Evolutionary conservation across 2,888 invertebrate genomes (phyloP), one percentile per base, ranked within the genome.

Genomic region (Lithophane ornitopus): DNA sequence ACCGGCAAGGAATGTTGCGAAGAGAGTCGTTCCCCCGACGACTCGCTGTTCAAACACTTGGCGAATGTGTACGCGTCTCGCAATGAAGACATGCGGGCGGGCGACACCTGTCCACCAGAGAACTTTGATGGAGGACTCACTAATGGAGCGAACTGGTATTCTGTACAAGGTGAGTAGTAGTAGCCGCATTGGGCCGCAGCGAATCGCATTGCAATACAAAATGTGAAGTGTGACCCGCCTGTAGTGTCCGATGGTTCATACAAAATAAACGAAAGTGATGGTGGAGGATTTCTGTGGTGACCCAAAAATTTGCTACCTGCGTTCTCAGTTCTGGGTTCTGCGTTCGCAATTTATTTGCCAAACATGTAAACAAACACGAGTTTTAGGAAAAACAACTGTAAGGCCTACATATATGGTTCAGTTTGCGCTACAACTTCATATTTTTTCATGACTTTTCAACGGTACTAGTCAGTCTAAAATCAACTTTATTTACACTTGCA

Each of bases 121-220:
- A 95, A 97, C 85, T 99, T 99, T 90, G 91, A 95, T 3, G 97
- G 97, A 52, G 99, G 99, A 46, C 97, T 99, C 84, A 99, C 98
- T 7, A 99, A 99, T 91, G 99, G 99, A 16, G 99, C 99, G 8
- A 97, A 97, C 87, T 99, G 99, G 99, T 99, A 99, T 93, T 98
- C 98, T 91, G 97, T 99, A 0, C 96, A 97, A 95, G 99, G 98
- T 97, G 81, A 81, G 90, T 88, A n/a, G 19, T 34, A 52, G 22
- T n/a, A 67, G 11, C 26, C 19, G 19, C 44, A 7, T n/a, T 9
- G n/a, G 63, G n/a, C 16, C 6, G 41, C 16, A n/a, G n/a, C 9
- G 63, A 11, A n/a, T 44, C 11, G 7, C n/a, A 26, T 26, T 65
- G 44, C 12, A 12, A 46, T 26, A 28, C 44, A 16, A 16, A 39